These are phyloP conservation scores for Vulpes ferrilata DNA, from an alignment of 2,113 vertebrate species.

Conservation along the genomic window DNA sequence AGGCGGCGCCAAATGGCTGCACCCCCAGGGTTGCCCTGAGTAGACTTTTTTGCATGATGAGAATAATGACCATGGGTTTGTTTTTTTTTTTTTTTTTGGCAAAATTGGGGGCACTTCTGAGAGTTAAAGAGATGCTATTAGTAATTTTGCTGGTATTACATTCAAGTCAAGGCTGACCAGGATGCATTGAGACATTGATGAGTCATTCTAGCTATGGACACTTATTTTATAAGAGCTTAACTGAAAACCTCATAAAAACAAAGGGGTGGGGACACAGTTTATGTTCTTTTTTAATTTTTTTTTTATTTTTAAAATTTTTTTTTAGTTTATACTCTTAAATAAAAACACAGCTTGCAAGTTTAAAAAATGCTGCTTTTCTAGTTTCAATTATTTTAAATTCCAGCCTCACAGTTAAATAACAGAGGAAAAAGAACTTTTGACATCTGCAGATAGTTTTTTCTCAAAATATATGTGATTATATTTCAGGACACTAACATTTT, in stretches of 20 bases:
- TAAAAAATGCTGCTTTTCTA: not conserved
- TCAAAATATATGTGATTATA: not conserved
- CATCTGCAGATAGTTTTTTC: not conserved
- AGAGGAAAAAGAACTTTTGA: not conserved
- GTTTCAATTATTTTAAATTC: not conserved
- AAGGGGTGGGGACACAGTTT: not conserved
- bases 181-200: too few relatives aligned
- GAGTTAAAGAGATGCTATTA: not conserved
- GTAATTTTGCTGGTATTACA: not conserved
- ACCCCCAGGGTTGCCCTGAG: too few relatives aligned
- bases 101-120: not conserved
- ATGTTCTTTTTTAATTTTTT: not conserved
- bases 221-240: not conserved
- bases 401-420: not conserved
- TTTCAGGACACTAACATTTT: not conserved
- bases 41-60: not conserved
- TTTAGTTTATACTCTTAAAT: not conserved
- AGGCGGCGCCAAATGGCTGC: too few relatives aligned
- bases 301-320: too few relatives aligned
- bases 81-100: not conserved
- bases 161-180: not conserved
- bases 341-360: not conserved
- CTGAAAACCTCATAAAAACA: not conserved
- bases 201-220: not conserved
- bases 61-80: accelerated